Evolutionary conservation across 2,888 invertebrate genomes (phyloP), one percentile per base, ranked within the genome.

Genomic region (Zaprionus lineosus): DNA sequence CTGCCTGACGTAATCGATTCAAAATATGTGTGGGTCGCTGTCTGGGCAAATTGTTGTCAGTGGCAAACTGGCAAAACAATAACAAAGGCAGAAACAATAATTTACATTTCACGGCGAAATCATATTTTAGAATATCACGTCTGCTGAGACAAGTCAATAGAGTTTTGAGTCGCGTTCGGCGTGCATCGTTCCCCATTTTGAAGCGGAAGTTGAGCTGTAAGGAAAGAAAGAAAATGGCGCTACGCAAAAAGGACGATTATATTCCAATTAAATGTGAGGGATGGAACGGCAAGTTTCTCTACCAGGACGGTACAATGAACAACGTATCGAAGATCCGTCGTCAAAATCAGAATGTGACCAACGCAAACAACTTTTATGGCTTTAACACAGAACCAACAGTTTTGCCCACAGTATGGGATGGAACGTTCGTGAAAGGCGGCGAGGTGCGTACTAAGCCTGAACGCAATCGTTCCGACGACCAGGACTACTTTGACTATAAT

Each of bases 261-360:
- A 89, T 90, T 51, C 89, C 88, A 48, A 90, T 89, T 55, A 90
- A 90, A 68, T 88, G 89, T 59, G 90, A 90, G 69, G 90, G 90
- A 31, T 90, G 90, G 90, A 88, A 90, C 69, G 90, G 90, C 1
- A 88, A 87, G 62, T 90, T 90, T 48, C 61, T 84, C 0, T 88
- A 87, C 60, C 78, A 78, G 19, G 75, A 77, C n/a, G 89, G 89
- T 1, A 68, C 82, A 3, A 70, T 86, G 1, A 89, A 88, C 41
- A 86, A 88, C 29, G 89, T 88, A 1, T 88, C 88, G 9, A 87
- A 87, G 73, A 81, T 88, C 28, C 88, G 88, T 0, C 86, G 88
- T 5, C 84, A 89, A 19, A 89, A 89, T 67, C 88, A 88, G 47
- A 87, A 87, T 56, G 76, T 87, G 19, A 90, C 90, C 31, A 85